These are phyloP conservation scores for Eurytoma californica DNA, from an alignment of 2,888 invertebrate species.

Conservation along the genomic window DNA sequence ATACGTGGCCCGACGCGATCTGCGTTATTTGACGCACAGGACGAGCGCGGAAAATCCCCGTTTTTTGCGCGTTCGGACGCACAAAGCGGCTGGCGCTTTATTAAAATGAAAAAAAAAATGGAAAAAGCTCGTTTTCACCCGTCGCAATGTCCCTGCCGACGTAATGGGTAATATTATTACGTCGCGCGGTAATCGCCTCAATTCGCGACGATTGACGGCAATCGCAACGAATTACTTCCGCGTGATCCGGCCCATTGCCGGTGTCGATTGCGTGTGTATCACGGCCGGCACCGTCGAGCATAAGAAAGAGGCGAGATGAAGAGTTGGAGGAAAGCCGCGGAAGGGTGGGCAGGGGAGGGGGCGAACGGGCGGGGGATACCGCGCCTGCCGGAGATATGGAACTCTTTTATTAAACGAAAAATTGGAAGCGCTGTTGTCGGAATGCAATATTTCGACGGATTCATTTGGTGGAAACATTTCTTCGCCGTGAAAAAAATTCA, in stretches of 20 bases:
- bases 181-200: neutral
- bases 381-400: conserved; percentile 46
- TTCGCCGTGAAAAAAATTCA: conserved; percentile 73
- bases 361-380: conserved; percentile 2
- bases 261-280: neutral
- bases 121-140: neutral
- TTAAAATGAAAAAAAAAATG: conserved; percentile 34
- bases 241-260: neutral
- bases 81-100: conserved; percentile 44
- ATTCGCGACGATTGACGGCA: no score
- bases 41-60: conserved; percentile 17
- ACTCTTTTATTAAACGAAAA: conserved; percentile 74
- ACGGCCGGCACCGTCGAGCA: conserved; percentile 5
- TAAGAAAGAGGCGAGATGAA: conserved; percentile 36
- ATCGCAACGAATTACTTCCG: neutral
- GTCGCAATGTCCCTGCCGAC: neutral
- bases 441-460: conserved; percentile 75
- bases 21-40: conserved; percentile 46
- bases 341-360: neutral
- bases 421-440: conserved; percentile 72
- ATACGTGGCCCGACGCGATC: conserved; percentile 31
- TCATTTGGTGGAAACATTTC: conserved; percentile 75
- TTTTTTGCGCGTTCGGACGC: conserved; percentile 11
- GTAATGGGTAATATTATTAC: neutral
- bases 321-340: neutral